A percentile compares a stretch with the other conserved stretches of the same genome.
phyloP scores from a whole-genome alignment of 2,888 invertebrate species.

The Incurvaria masculella region DNA sequence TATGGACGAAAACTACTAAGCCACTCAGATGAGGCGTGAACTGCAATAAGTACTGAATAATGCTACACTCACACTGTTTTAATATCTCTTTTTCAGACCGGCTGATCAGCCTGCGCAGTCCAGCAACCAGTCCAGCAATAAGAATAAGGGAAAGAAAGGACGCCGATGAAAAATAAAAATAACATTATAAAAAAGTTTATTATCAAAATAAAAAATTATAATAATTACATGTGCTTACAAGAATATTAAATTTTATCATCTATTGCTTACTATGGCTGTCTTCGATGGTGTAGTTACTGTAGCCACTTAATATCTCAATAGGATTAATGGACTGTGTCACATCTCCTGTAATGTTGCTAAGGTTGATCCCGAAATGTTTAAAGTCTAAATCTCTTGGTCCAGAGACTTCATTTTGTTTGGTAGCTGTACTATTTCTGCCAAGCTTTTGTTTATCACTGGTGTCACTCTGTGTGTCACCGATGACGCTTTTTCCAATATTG shows the following conservation, averaged over 20 bases:
- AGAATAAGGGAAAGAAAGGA: conserved; percentile 49
- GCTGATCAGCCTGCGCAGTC: conserved; percentile 44
- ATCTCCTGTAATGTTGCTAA: neutral
- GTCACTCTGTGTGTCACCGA: conserved; percentile 32
- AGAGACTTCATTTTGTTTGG: conserved; percentile 37
- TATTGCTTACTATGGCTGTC: neutral
- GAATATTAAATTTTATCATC: no score
- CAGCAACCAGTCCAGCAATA: conserved; percentile 30
- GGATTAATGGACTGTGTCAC: neutral
- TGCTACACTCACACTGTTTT: no score
- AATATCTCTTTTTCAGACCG: conserved; percentile 33
- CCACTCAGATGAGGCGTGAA: no score
- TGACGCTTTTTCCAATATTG: conserved; percentile 31
- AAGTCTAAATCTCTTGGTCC: neutral
- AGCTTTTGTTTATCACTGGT: conserved; percentile 40
- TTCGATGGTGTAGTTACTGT: neutral
- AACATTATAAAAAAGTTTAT: no score
- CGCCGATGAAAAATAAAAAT: conserved; percentile 29
- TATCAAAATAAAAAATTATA: no score
- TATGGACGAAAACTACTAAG: no score
- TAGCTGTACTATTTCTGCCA: conserved; percentile 37
- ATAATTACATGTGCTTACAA: no score
- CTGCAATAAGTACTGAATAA: no score
- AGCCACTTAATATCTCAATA: neutral
- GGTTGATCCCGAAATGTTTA: neutral